These are phyloP conservation scores for Orbicella faveolata DNA, from an alignment of 64 coral and sea anemone species.

Conservation along the genomic window DNA sequence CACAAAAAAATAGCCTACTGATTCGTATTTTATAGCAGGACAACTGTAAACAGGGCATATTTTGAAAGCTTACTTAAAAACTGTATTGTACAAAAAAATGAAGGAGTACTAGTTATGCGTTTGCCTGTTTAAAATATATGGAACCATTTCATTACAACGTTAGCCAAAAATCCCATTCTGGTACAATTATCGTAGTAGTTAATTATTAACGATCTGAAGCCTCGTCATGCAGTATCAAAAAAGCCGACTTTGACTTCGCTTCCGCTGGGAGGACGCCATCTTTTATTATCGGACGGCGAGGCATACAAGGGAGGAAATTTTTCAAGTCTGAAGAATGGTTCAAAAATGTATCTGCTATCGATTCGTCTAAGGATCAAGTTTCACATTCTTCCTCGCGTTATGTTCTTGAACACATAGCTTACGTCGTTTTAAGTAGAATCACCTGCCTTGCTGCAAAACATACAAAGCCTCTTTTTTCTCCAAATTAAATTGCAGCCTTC, in stretches of 20 bases:
- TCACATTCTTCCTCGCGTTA: background rate
- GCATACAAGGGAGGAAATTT: no score
- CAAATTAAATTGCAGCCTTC: background rate
- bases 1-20: no score
- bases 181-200: background rate
- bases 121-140: background rate
- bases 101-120: background rate
- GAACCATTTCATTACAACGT: background rate
- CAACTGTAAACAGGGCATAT: no score
- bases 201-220: background rate
- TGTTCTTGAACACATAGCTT: background rate
- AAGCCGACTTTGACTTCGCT: background rate
- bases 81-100: background rate
- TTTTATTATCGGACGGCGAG: no score
- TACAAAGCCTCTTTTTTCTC: background rate
- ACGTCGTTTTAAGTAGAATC: background rate
- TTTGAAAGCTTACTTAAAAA: background rate
- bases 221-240: background rate
- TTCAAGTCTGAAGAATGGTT: no score
- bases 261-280: no score
- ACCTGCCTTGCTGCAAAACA: background rate
- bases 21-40: no score
- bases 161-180: background rate
- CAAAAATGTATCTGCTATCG: no score
- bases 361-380: no score